Evolutionary conservation across 2,888 invertebrate species (phyloP).

Genomic region (Drosophila stalkeri): DNA sequence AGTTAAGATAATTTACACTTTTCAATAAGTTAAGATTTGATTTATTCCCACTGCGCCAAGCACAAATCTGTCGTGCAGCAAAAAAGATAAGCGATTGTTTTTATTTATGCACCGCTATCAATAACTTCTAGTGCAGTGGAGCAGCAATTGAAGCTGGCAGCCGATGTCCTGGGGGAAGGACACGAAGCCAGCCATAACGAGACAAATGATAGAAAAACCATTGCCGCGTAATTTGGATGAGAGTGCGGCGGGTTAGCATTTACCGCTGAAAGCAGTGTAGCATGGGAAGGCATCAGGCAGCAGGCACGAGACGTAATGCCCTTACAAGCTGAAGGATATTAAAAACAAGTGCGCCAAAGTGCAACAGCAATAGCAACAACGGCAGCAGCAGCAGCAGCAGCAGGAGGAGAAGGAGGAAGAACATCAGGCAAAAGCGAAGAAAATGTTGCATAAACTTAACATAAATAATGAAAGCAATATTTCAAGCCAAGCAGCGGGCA

Average conservation of each 20-base stretch:
- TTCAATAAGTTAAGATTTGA: slow-evolving; percentile 29
- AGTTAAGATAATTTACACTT: slow-evolving; percentile 20
- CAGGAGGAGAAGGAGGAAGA: slow-evolving; percentile 5
- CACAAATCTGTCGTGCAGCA: slow-evolving; percentile 22
- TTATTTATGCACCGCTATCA: slow-evolving; percentile 43
- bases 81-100: slow-evolving; percentile 27
- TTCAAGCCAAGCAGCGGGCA: slow-evolving; percentile 49
- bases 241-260: slow-evolving; percentile 38
- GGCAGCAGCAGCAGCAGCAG: background rate
- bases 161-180: slow-evolving; percentile 19
- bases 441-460: slow-evolving; percentile 76
- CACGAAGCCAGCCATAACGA: slow-evolving; percentile 59
- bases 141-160: slow-evolving; percentile 43
- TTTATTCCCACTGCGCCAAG: slow-evolving; percentile 22
- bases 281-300: slow-evolving; percentile 14
- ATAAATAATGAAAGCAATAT: slow-evolving; percentile 80
- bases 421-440: slow-evolving; percentile 40
- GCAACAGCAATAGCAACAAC: slow-evolving; percentile 30
- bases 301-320: slow-evolving; percentile 64
- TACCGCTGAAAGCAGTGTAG: slow-evolving; percentile 27
- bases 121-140: slow-evolving; percentile 51
- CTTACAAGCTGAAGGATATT: slow-evolving; percentile 79
- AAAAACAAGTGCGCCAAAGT: slow-evolving; percentile 75
- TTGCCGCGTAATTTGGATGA: slow-evolving; percentile 61
- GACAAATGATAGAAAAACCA: slow-evolving; percentile 72